Evolutionary conservation across 2,113 vertebrate genomes (phyloP).

Genomic region (Piprites chloris): DNA sequence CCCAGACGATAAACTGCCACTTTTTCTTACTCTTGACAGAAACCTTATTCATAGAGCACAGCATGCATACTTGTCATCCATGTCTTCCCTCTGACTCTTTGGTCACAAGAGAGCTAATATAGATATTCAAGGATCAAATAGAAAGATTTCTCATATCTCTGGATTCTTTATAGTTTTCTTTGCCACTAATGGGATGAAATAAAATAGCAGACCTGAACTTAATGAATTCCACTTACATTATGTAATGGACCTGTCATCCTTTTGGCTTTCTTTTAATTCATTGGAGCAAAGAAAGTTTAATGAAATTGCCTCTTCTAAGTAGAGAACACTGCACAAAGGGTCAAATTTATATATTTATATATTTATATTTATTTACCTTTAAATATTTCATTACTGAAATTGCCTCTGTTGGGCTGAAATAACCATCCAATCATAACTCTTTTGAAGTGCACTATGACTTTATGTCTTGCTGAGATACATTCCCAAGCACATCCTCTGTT

Average conservation of each 20-base stretch:
- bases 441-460: conserved; percentile 44
- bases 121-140: conserved; percentile 29
- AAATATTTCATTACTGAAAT: conserved; percentile 53
- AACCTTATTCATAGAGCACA: neutral
- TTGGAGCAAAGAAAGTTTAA: neutral
- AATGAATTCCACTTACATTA: neutral
- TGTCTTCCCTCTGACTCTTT: neutral
- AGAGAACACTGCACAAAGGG: neutral
- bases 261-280: neutral
- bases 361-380: conserved; percentile 6
- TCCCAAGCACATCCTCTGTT: neutral
- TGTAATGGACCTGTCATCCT: neutral
- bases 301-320: neutral
- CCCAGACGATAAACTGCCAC: neutral
- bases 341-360: neutral
- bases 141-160: neutral
- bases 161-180: neutral
- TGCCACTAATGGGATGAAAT: neutral
- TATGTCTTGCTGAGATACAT: conserved; percentile 38
- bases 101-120: neutral
- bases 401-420: neutral
- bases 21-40: neutral
- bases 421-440: conserved; percentile 25
- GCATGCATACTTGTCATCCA: neutral
- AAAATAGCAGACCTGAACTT: neutral